Evolutionary conservation across 2,113 vertebrate genomes (phyloP), one percentile per base, ranked within the genome.

Genomic region (Tonatia bakeri): DNA sequence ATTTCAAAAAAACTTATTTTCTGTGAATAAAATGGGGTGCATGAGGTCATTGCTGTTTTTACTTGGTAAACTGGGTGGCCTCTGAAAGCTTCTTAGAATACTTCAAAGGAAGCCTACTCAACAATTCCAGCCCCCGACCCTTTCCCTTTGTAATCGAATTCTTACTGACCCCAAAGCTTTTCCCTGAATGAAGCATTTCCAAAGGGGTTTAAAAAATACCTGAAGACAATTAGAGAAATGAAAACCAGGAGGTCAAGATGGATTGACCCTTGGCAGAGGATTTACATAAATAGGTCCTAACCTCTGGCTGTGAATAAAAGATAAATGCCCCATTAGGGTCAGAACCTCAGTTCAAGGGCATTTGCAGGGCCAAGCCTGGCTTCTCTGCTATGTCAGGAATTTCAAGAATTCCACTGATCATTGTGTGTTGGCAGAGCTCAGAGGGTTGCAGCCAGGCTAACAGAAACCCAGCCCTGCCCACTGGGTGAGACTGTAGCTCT

Each of bases 201-300:
- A 98, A 98, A 98, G 96, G 88, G 61, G 50, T 85, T 65, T 85
- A 67, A 90, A 97, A 98, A 98, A 98, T 98, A 98, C 97, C 98
- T 98, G 98, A 98, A 98, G 97, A 98, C 98, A 98, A 98, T 98
- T 98, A 98, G 97, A 97, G 95, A 97, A 98, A 98, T 98, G 97
- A 98, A 98, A 98, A 98, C 96, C 97, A 97, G 97, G 95, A 98
- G 98, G 98, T 98, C 98, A 98, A 95, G 96, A 98, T 98, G 98
- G 98, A 98, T 98, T 97, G 97, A 98, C 97, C 97, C 96, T 93
- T 97, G 97, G 96, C 94, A 95, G 96, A 98, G 97, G 98, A 98
- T 98, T 99, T 98, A 98, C 98, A 98, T 98, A 98, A 98, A 98
- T 98, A 98, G 97, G 98, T 96, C 97, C 98, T 98, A 98, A 98